phyloP scores from a whole-genome alignment of 2,888 invertebrate species.

The Cremastobaeus sp. region DNA sequence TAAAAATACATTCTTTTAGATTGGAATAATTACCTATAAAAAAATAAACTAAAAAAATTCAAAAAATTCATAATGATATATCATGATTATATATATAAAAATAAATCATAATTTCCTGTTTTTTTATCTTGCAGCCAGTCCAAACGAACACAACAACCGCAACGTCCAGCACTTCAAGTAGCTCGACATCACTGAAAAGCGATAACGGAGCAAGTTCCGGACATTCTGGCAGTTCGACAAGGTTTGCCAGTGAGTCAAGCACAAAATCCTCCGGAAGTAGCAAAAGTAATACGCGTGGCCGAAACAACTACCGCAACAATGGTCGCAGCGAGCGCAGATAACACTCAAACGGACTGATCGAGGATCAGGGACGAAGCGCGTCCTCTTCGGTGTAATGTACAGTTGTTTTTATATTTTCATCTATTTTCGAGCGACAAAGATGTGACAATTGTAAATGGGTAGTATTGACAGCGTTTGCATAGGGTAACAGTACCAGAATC shows the following conservation, averaged over 20 bases:
- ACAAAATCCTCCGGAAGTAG: conserved; percentile 68
- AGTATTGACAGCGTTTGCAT: too few relatives aligned
- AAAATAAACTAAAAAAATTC: too few relatives aligned
- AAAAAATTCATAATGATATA: neutral
- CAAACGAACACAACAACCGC: conserved; percentile 70
- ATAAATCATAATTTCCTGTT: conserved; percentile 4
- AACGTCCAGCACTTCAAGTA: conserved; percentile 65
- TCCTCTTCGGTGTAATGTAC: conserved; percentile 8
- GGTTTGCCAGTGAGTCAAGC: conserved; percentile 68
- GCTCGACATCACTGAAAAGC: conserved; percentile 70
- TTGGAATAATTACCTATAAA: too few relatives aligned
- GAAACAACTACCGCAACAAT: conserved; percentile 74
- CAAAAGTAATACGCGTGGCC: conserved; percentile 73
- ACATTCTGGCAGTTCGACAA: conserved; percentile 61
- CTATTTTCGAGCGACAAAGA: too few relatives aligned
- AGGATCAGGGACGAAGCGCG: conserved; percentile 34
- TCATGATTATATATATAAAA: too few relatives aligned
- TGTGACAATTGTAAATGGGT: too few relatives aligned
- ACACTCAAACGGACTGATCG: conserved; percentile 65
- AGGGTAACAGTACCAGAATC: too few relatives aligned
- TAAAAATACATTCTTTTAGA: too few relatives aligned
- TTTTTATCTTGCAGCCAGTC: conserved; percentile 63
- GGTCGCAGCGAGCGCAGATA: conserved; percentile 76
- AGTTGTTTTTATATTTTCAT: neutral
- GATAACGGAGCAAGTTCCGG: conserved; percentile 66